Conservation (phyloP, 2,888 invertebrate genomes). For the Microctonus aethiopoides region DNA sequence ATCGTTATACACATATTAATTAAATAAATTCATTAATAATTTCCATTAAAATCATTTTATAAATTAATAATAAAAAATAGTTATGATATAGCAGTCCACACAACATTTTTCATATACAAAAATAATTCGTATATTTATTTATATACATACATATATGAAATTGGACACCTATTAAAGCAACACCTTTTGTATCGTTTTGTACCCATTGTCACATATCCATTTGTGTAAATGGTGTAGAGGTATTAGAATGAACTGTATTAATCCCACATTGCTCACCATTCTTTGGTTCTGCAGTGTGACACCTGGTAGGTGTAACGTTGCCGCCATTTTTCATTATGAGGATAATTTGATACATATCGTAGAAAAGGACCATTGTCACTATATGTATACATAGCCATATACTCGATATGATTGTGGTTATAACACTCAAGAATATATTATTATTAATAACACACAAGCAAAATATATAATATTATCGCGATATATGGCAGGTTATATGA, state of each 20-base stretch:
- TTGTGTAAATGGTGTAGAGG: constrained; percentile 39
- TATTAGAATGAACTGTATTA: constrained; percentile 62
- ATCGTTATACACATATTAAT: no score
- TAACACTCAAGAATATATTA: background rate
- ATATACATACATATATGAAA: constrained; percentile 46
- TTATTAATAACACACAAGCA: background rate
- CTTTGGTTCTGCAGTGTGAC: constrained; percentile 50
- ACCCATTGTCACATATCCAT: constrained; percentile 55
- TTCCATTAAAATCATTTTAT: no score
- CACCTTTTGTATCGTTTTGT: constrained; percentile 59
- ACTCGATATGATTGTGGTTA: background rate
- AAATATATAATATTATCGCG: constrained; percentile 11
- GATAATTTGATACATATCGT: constrained; percentile 67
- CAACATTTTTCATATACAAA: background rate
- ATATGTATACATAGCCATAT: background rate
- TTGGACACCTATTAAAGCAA: constrained; percentile 65
- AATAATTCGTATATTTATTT: background rate
- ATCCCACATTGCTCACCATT: constrained; percentile 46
- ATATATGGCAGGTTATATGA: constrained; percentile 3
- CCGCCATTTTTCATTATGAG: constrained; percentile 65
- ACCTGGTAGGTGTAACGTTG: constrained; percentile 67
- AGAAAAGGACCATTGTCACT: constrained; percentile 39
- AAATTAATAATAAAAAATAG: background rate
- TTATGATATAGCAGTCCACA: background rate
- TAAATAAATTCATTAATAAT: background rate